These are phyloP conservation scores for Choreutis nemorana DNA, from an alignment of 2,888 invertebrate species.

Conservation along the genomic window DNA sequence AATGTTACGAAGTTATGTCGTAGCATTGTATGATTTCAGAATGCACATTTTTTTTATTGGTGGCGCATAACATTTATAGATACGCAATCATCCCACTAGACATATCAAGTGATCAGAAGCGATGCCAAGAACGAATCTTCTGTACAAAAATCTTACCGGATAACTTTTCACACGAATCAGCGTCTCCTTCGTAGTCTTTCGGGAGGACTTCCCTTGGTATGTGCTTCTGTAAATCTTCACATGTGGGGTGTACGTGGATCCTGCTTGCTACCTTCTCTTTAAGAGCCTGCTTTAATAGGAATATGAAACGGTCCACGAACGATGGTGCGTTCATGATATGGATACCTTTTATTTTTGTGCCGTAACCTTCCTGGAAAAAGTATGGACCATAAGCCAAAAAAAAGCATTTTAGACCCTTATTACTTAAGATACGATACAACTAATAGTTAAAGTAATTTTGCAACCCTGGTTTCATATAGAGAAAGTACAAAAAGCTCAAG, in stretches of 20 bases:
- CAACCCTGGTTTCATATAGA: too few relatives aligned
- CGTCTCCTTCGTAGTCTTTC: slow-evolving; percentile 44
- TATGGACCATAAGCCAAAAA: too few relatives aligned
- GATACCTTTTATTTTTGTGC: slow-evolving; percentile 53
- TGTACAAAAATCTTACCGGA: slow-evolving; percentile 32
- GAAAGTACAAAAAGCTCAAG: too few relatives aligned
- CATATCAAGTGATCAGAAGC: too few relatives aligned
- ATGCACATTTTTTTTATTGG: neutral
- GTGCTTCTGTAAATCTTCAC: slow-evolving; percentile 41
- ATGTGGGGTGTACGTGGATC: slow-evolving; percentile 38
- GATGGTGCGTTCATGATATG: slow-evolving; percentile 48
- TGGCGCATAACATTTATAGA: too few relatives aligned
- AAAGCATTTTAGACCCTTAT: too few relatives aligned
- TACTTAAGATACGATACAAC: too few relatives aligned
- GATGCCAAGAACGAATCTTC: too few relatives aligned
- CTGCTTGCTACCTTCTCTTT: slow-evolving; percentile 45
- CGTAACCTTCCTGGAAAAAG: slow-evolving; percentile 43
- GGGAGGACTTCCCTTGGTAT: slow-evolving; percentile 46
- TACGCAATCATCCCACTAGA: too few relatives aligned
- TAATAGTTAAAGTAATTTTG: too few relatives aligned
- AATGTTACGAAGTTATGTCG: too few relatives aligned
- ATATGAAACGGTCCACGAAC: slow-evolving; percentile 41
- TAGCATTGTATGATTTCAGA: too few relatives aligned
- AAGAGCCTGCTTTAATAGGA: slow-evolving; percentile 40
- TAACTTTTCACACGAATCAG: slow-evolving; percentile 24